Evolutionary conservation across 2,797 vertebrate species (phyloP), one percentile per base, ranked within the genome.

Genomic region (Zalophus californianus): DNA sequence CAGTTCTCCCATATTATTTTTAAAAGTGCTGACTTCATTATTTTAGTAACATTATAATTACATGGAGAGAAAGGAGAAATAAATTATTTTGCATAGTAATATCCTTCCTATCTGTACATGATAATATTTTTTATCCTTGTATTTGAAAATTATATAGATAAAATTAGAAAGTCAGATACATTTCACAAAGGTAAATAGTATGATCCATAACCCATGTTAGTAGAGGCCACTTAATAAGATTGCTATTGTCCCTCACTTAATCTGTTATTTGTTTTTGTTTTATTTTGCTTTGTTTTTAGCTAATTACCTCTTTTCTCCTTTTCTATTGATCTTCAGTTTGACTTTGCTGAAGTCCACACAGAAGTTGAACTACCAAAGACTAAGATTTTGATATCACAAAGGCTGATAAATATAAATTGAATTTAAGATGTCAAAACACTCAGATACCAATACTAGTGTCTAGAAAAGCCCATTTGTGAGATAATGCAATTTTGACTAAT

Each of bases 71-170:
- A 48, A 8, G 3, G 10, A n/a, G 4, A 2, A 82, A 70, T 70
- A 66, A 66, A 92, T 80, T 92, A 3, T 86, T 92, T 77, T 62
- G n/a, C 50, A 2, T 41, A 29, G 2, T 77, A 27, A 35, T n/a
- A 50, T 5, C 35, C 13, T 85, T 5, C 32, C 12, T 41, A 8
- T 87, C 60, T 89, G 13, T n/a, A 68, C 4, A 1, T 54, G 35
- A 50, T 44, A 52, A 5, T n/a, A 62, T 29, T 52, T 92, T 78
- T 93, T 56, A 58, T 7, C 2, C 38, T 50, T 52, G 2, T 90
- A 80, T 79, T 41, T 95, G 18, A 86, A 93, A 96, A 72, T 48
- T 29, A 91, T 29, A 90, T 48, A 72, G 35, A 77, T 90, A 78
- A 93, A 85, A 84, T 84, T 35, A 77, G 23, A 58, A 82, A 73